Conservation (phyloP, 2,797 vertebrate genomes). For the Semaprochilodus insignis region DNA sequence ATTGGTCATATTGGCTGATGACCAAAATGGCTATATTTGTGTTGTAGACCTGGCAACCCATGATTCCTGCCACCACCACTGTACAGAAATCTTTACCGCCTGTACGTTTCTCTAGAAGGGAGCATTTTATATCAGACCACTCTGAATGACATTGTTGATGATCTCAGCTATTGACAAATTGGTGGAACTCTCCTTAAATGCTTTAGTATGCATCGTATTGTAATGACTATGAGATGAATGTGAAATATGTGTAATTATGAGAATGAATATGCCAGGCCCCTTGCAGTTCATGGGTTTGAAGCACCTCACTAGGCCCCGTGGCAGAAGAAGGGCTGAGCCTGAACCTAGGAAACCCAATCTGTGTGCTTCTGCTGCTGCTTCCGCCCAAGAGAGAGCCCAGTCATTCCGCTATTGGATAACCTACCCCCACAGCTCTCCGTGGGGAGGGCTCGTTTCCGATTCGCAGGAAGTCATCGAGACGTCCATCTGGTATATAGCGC, state of each 20-base stretch:
- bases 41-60: too few species aligned
- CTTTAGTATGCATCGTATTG: not conserved
- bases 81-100: too few species aligned
- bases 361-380: constrained; percentile 48
- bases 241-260: not conserved
- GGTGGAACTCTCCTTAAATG: too few species aligned
- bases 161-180: too few species aligned
- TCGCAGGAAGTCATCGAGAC: constrained; percentile 39
- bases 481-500: constrained; percentile 9
- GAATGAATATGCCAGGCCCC: not conserved
- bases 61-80: too few species aligned
- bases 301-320: not conserved
- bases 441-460: constrained; percentile 40
- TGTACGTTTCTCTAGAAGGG: too few species aligned
- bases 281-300: not conserved
- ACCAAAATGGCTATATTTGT: too few species aligned
- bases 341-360: constrained; percentile 20
- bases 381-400: constrained; percentile 9
- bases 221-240: not conserved
- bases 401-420: constrained; percentile 16
- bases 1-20: too few species aligned
- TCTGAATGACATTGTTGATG: too few species aligned
- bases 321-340: not conserved
- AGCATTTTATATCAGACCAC: too few species aligned
- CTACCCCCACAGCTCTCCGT: not conserved